Evolutionary conservation across 2,797 vertebrate genomes (phyloP).

Genomic region (Neopelma chrysocephalum): DNA sequence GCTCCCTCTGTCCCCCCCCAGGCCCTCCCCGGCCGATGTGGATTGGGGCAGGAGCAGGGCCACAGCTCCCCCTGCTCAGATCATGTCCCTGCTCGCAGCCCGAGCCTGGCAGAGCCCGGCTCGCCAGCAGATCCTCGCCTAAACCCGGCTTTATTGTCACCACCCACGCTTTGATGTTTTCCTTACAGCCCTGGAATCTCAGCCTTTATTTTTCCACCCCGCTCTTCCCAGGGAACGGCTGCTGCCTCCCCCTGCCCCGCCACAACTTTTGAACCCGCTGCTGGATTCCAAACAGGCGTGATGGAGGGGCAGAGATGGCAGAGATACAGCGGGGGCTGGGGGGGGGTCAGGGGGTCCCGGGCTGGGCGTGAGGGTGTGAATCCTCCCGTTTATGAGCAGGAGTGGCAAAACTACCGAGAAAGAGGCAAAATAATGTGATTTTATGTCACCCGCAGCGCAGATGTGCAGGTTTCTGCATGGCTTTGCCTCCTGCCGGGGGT

Average conservation of each 20-base stretch:
- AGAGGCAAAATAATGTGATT: accelerated
- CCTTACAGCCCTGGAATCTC: slow-evolving; percentile 5
- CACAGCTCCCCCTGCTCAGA: neutral
- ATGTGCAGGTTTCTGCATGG: neutral
- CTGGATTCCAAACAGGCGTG: neutral
- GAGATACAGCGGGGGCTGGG: neutral
- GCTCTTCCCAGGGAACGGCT: neutral
- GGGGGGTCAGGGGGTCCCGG: accelerated
- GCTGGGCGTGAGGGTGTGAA: accelerated
- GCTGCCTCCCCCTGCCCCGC: neutral
- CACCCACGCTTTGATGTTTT: slow-evolving; percentile 37
- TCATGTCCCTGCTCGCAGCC: neutral
- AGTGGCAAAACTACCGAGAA: neutral
- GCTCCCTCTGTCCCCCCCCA: neutral
- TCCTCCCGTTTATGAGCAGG: neutral
- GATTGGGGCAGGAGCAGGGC: neutral
- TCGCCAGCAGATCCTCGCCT: neutral
- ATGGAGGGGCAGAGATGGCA: slow-evolving; percentile 1
- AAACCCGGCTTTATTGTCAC: neutral
- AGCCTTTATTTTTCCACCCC: neutral
- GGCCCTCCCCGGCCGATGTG: neutral
- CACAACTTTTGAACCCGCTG: neutral
- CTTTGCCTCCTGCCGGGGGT: slow-evolving; percentile 8
- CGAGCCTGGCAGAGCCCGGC: neutral
- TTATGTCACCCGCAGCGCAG: neutral